Percentiles rank a stretch among this genome's conserved stretches.
phyloP scores from a whole-genome alignment of 2,888 invertebrate genomes.

The Tetheella fluctuosa region DNA sequence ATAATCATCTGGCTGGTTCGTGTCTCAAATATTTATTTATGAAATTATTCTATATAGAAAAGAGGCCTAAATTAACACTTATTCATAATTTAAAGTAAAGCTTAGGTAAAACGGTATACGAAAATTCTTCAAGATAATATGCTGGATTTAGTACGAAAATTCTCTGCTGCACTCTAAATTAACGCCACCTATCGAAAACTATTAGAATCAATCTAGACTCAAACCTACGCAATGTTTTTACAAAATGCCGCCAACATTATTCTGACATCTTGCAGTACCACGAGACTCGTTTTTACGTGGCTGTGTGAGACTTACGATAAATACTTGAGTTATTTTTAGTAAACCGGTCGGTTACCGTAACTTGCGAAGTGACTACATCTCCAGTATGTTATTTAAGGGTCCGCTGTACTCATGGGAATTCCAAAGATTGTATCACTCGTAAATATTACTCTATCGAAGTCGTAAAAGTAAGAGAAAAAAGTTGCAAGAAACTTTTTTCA shows the following conservation, averaged over 20 bases:
- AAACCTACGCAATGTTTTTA: background rate
- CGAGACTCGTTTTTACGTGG: constrained; percentile 7
- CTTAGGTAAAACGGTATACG: too few relatives aligned
- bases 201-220: background rate
- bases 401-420: constrained; percentile 13
- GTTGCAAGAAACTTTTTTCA: too few relatives aligned
- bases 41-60: too few relatives aligned
- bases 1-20: too few relatives aligned
- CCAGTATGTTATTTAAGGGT: constrained; percentile 30
- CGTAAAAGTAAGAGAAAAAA: too few relatives aligned
- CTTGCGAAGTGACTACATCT: constrained; percentile 25
- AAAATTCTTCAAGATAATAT: too few relatives aligned
- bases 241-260: constrained; percentile 1
- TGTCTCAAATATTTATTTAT: too few relatives aligned
- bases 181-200: background rate
- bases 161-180: background rate
- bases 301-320: constrained; percentile 11
- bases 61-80: too few relatives aligned
- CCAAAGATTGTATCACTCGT: constrained; percentile 1
- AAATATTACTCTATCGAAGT: background rate
- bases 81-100: too few relatives aligned
- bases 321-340: constrained; percentile 43
- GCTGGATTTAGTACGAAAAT: background rate
- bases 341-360: constrained; percentile 48
- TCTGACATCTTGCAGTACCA: background rate